Evolutionary conservation across 2,888 invertebrate genomes (phyloP).

Genomic region (Zele albiditarsus): DNA sequence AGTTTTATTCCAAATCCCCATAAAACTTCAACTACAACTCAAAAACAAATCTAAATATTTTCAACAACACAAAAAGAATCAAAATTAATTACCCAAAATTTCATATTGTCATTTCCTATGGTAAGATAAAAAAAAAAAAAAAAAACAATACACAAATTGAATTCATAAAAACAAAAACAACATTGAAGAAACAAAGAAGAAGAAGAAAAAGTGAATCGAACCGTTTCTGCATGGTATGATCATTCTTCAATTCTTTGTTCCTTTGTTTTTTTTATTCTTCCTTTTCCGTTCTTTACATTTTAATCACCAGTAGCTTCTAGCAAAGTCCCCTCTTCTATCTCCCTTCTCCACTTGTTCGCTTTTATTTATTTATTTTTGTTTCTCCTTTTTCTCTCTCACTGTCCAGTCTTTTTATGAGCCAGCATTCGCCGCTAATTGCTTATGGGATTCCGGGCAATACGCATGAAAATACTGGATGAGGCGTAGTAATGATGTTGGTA

Average conservation of each 20-base stretch:
- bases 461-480: conserved; percentile 39
- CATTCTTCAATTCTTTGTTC: not conserved
- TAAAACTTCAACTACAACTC: too few species aligned
- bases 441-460: conserved; percentile 41
- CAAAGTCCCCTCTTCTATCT: not conserved
- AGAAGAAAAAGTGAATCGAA: too few species aligned
- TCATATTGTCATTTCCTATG: too few species aligned
- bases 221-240: not conserved
- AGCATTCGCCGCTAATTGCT: conserved; percentile 42
- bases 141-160: too few species aligned
- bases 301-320: not conserved
- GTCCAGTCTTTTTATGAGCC: conserved; percentile 20
- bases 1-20: too few species aligned
- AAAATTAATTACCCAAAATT: too few species aligned
- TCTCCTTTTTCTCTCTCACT: conserved; percentile 12
- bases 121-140: too few species aligned
- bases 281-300: not conserved
- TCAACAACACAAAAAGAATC: too few species aligned
- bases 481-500: conserved; percentile 26
- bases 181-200: too few species aligned
- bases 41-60: too few species aligned
- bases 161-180: too few species aligned
- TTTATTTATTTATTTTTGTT: conserved; percentile 8
- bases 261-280: not conserved
- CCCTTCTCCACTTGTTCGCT: conserved; percentile 7